These are phyloP conservation scores for Cossypha polioptera DNA, from an alignment of 2,797 vertebrate genomes.

Conservation along the genomic window DNA sequence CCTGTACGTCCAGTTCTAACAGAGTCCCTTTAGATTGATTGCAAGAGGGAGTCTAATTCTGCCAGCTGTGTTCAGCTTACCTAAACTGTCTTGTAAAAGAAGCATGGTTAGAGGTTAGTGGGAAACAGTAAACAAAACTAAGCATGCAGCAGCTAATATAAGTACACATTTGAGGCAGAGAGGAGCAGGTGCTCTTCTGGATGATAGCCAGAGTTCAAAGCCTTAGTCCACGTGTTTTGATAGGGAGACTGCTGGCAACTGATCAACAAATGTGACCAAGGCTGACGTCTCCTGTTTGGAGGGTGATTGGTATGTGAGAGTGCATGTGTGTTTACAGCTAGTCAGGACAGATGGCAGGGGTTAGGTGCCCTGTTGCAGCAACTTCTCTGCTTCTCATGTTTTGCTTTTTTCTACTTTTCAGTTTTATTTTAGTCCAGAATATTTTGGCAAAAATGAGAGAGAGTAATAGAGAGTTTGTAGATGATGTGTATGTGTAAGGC, in stretches of 20 bases:
- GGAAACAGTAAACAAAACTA: background rate
- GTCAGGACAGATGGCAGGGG: background rate
- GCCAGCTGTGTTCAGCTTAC: background rate
- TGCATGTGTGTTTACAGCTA: background rate
- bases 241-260: background rate
- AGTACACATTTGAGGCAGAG: background rate
- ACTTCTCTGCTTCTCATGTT: background rate
- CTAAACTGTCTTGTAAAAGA: background rate
- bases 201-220: background rate
- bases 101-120: background rate
- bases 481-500: background rate
- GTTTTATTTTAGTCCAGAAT: background rate
- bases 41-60: background rate
- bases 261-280: background rate
- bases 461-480: background rate
- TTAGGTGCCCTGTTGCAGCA: background rate
- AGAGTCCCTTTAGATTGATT: background rate
- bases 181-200: background rate
- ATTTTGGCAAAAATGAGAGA: background rate
- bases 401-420: background rate
- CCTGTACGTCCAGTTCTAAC: background rate
- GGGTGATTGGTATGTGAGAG: rapidly evolving
- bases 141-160: background rate
- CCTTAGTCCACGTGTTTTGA: background rate
- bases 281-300: background rate